Evolutionary conservation across 2,113 vertebrate species (phyloP).

Genomic region (Pandion haliaetus): DNA sequence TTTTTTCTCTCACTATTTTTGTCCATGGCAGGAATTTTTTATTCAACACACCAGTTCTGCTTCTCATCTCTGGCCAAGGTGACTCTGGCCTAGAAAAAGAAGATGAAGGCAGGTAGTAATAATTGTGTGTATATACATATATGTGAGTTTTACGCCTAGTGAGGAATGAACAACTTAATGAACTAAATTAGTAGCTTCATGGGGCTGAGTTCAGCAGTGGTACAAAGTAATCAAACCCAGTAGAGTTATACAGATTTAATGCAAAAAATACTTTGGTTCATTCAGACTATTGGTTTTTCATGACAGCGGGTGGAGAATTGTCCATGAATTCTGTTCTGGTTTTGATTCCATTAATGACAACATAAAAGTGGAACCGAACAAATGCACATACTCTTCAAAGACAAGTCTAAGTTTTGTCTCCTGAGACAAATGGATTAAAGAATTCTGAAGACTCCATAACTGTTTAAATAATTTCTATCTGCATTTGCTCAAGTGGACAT

Average conservation of each 20-base stretch:
- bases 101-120: not conserved
- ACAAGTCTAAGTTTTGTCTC: not conserved
- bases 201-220: not conserved
- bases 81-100: not conserved
- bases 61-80: not conserved
- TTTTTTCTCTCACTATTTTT: not conserved
- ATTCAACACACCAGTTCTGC: not conserved
- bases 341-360: not conserved
- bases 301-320: not conserved
- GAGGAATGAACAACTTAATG: not conserved
- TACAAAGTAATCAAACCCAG: not conserved
- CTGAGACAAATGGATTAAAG: not conserved
- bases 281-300: not conserved
- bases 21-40: not conserved
- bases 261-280: not conserved
- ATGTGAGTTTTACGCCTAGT: not conserved
- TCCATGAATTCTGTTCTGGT: not conserved
- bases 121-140: not conserved
- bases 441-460: not conserved
- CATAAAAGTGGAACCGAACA: not conserved
- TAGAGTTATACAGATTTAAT: not conserved
- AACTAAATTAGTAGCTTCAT: not conserved
- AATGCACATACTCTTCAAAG: not conserved
- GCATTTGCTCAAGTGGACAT: not conserved
- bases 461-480: not conserved